Evolutionary conservation across 2,888 invertebrate species (phyloP), one percentile per base, ranked within the genome.

Genomic region (Drosophila engyochracea): DNA sequence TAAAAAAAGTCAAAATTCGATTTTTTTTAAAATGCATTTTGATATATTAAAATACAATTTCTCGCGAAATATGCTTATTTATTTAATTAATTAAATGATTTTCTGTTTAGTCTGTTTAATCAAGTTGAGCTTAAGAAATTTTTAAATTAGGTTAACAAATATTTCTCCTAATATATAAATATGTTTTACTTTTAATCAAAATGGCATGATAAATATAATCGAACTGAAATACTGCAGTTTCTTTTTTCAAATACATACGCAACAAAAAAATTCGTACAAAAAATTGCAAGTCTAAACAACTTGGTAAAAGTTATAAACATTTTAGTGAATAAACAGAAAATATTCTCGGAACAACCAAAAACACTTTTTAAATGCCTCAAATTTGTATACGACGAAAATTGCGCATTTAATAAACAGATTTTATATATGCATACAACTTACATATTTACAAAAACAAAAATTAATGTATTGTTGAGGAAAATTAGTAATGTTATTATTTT

Each of bases 341-440:
- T 35, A 4, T 35, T 35, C 4, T 16, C 5, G 14, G 14, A 35
- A 16, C 12, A 35, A 22, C 1, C 47, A 47, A 47, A 47, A 14
- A 25, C 9, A 1, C 25, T 16, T 19, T 47, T 16, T 9, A 7
- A 47, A 25, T 16, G 16, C 19, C 0, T 30, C 14, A 12, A 19
- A 31, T 9, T 25, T 25, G 7, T 25, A 25, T 22, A 16, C 14
- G 30, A 28, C 2, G 0, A 44, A 33, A 37, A 44, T 9, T 47
- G 4, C 55, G 22, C 22, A 64, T 22, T 35, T 39, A 57, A 39
- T 12, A 28, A 39, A 55, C 2, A 65, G 37, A 59, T 14, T 25
- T 25, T 31, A 14, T 0, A 16, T 31, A 30, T n/a, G 41, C 16
- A 31, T 31, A 25, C 4, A 58, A 30, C 41, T 44, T 33, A 44